A percentile compares a stretch with the other conserved stretches of the same genome.
Evolutionary conservation across 2,888 invertebrate species (phyloP).

Genomic region (Gibbula magus): DNA sequence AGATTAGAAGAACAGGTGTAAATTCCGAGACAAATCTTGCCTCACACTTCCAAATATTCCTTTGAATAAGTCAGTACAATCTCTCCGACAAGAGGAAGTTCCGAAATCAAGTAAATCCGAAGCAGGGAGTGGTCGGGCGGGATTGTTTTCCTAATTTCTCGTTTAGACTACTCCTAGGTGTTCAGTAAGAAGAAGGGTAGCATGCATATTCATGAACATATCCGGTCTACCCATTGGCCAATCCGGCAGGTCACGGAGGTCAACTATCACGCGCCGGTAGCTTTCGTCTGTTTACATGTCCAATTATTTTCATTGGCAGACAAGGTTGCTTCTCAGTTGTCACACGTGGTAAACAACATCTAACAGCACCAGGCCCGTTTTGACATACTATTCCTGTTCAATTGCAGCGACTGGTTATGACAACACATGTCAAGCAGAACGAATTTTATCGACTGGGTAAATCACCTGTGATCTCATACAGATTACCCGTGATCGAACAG

Average conservation of each 20-base stretch:
- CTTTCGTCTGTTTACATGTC: neutral
- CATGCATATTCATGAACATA: constrained; percentile 10
- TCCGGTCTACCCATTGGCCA: neutral
- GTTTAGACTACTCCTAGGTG: constrained; percentile 11
- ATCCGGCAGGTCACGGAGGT: neutral
- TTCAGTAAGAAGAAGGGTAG: neutral
- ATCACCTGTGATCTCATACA: too few relatives aligned
- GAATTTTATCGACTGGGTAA: too few relatives aligned
- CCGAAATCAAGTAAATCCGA: neutral
- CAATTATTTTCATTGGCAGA: neutral
- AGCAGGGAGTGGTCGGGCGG: constrained; percentile 1
- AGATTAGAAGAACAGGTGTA: neutral
- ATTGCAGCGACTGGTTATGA: too few relatives aligned
- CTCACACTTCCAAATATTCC: neutral
- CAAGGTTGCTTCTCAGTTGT: too few relatives aligned
- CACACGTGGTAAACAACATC: too few relatives aligned
- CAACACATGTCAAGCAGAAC: too few relatives aligned
- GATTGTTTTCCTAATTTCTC: constrained; percentile 11
- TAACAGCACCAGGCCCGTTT: too few relatives aligned
- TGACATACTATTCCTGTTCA: too few relatives aligned
- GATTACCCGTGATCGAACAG: too few relatives aligned
- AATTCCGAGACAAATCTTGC: neutral
- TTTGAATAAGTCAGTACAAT: neutral
- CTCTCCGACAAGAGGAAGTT: neutral
- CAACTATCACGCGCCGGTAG: constrained; percentile 11